Evolutionary conservation across 2,113 vertebrate genomes (phyloP).

Genomic region (Felis chaus): DNA sequence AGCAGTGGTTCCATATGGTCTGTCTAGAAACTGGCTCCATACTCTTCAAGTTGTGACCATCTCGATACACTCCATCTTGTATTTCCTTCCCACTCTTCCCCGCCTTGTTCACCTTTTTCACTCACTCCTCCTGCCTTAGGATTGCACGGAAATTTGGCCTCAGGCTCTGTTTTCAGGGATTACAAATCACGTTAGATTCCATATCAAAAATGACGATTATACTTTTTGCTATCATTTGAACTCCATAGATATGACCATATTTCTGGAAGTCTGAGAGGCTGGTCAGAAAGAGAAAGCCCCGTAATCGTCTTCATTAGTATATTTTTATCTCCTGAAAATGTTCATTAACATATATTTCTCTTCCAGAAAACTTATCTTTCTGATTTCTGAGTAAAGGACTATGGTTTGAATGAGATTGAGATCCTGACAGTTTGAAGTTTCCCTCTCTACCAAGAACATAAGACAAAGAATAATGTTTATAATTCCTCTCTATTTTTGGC

Average conservation of each 20-base stretch:
- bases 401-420: background rate
- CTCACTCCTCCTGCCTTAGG: background rate
- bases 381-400: background rate
- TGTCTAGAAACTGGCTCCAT: background rate
- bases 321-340: background rate
- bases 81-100: background rate
- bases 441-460: background rate
- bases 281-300: background rate
- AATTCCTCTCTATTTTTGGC: background rate
- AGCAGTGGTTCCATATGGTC: rapidly evolving
- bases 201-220: background rate
- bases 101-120: background rate
- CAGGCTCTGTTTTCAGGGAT: background rate
- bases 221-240: background rate
- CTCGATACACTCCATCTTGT: background rate
- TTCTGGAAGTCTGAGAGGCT: background rate
- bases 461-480: background rate
- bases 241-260: background rate
- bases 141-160: background rate
- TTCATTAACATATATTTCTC: background rate
- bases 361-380: background rate
- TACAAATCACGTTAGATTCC: background rate
- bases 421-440: background rate
- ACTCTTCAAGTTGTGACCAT: background rate
- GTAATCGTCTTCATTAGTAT: background rate